Conservation (phyloP, 2,888 invertebrate genomes). For the Xestia rhomboidea region DNA sequence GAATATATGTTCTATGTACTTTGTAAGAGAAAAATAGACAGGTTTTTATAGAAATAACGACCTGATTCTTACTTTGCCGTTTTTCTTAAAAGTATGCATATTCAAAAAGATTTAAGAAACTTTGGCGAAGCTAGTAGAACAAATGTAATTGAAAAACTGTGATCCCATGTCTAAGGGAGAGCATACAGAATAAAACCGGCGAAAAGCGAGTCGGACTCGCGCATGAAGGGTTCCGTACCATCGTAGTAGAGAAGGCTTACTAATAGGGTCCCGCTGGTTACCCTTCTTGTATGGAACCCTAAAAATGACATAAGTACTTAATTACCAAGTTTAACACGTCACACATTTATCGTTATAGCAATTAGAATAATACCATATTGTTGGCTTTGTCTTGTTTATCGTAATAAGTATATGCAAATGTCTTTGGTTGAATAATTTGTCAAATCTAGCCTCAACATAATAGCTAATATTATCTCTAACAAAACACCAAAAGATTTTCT, state of each 20-base stretch:
- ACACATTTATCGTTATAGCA: too few relatives aligned
- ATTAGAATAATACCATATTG: too few relatives aligned
- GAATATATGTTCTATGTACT: conserved; percentile 17
- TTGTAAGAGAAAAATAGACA: neutral
- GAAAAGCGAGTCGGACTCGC: too few relatives aligned
- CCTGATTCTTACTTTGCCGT: neutral
- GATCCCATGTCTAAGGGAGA: neutral
- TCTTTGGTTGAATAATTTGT: neutral
- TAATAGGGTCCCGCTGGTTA: too few relatives aligned
- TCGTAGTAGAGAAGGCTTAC: too few relatives aligned
- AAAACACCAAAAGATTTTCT: neutral
- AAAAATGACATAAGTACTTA: neutral
- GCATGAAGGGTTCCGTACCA: too few relatives aligned
- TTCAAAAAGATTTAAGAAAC: neutral
- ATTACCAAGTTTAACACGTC: neutral
- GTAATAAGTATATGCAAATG: neutral
- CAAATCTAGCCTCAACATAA: neutral
- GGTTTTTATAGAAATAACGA: neutral
- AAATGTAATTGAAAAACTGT: neutral
- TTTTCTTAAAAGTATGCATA: neutral
- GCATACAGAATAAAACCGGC: neutral
- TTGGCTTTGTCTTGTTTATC: too few relatives aligned
- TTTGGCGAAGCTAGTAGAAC: neutral
- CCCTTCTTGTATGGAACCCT: too few relatives aligned
- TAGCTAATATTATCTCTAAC: too few relatives aligned